Percentiles rank a stretch among this genome's conserved stretches.
phyloP scores from a whole-genome alignment of 2,113 vertebrate species.

The Phaethon lepturus region DNA sequence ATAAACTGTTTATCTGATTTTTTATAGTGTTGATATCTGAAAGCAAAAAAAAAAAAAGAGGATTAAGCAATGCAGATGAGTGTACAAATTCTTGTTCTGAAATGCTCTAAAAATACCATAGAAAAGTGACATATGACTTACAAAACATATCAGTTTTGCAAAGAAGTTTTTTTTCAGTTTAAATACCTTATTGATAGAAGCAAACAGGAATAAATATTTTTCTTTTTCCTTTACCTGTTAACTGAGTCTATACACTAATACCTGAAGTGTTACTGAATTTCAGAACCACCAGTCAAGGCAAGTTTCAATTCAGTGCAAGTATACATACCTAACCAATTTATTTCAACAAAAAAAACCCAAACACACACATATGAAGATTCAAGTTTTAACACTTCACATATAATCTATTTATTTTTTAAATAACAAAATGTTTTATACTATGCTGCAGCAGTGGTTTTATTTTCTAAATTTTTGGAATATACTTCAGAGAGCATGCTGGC shows the following conservation, averaged over 20 bases:
- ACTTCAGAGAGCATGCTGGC: neutral
- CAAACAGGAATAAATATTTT: neutral
- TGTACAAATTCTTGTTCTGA: neutral
- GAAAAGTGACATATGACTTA: neutral
- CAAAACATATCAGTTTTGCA: neutral
- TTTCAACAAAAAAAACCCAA: neutral
- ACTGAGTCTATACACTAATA: neutral
- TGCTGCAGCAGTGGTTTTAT: neutral
- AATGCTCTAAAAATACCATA: neutral
- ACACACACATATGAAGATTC: neutral
- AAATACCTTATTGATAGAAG: neutral
- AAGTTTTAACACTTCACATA: neutral
- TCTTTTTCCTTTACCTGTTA: neutral
- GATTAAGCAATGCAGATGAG: neutral
- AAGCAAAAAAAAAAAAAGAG: constrained; percentile 53
- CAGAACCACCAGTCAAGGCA: neutral
- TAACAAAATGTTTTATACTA: neutral
- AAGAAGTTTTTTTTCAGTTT: neutral
- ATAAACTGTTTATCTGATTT: constrained; percentile 99
- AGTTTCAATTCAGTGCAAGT: neutral
- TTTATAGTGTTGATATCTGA: constrained; percentile 98
- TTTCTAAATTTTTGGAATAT: neutral
- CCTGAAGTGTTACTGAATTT: neutral
- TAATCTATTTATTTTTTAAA: neutral
- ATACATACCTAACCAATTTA: neutral